Evolutionary conservation across 2,113 vertebrate genomes (phyloP), one percentile per base, ranked within the genome.

Genomic region (Argyrosomus japonicus): DNA sequence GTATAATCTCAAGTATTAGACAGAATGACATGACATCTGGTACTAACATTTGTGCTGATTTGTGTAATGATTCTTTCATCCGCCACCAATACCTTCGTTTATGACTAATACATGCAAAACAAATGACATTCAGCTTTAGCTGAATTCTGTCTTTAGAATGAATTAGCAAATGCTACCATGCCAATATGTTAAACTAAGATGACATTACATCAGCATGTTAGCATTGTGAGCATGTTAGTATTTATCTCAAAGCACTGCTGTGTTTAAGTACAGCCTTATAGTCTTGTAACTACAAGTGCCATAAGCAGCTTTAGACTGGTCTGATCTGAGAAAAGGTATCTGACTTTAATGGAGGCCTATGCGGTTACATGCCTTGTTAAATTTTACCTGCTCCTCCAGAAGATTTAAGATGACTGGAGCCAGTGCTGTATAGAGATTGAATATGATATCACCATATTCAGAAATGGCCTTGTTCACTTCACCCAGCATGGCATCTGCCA

Each of bases 371-470:
- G 62, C 36, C 32, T n/a, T 43, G 21, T 56, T 68, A 61, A 72
- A 19, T 27, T 72, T 58, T 58, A 57, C 14, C 53, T 71, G 21
- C 57, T 71, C 69, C 8, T 6, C 25, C 29, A 75, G 29, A 64
- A 64, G 48, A 19, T 45, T 65, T 65, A 13, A 45, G 12, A 43
- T 4, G n/a, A 29, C n/a, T 12, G 36, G 23, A 27, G 32, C 15
- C n/a, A 53, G 27, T 51, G 36, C 36, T 25, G 21, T 45, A 13
- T 29, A 50, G 3, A 62, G 51, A 25, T 29, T 53, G 48, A 48
- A 36, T 36, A 13, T 18, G 9, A 50, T 77, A 43, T 69, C 29
- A 29, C 7, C 75, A 60, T 68, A 50, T 67, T 43, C 50, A 43
- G n/a, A 23, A 18, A 32, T 18, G 11, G 50, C n/a, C 15, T 14